Conservation (phyloP, 2,888 invertebrate species). For the Pachymerium ferrugineum region DNA sequence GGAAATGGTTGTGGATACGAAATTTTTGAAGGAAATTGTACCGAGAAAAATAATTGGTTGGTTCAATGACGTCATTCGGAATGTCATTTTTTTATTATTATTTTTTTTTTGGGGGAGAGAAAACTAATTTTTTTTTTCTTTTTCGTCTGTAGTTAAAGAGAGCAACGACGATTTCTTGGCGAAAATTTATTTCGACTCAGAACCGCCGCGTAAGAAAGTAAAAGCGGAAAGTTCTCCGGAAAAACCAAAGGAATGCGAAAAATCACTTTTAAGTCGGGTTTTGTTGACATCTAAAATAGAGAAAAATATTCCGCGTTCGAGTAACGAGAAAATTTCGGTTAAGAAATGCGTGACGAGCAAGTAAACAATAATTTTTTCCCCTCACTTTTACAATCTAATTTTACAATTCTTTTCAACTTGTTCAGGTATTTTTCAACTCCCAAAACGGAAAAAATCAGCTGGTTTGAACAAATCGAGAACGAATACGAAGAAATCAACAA, state of each 20-base stretch:
- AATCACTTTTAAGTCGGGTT: neutral
- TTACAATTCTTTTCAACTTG: no score
- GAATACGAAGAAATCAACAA: neutral
- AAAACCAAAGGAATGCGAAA: neutral
- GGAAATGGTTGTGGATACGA: neutral
- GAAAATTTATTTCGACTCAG: neutral
- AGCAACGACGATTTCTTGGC: neutral
- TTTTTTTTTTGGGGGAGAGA: no score
- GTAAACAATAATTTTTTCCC: no score
- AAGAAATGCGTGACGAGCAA: no score
- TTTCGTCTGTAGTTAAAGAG: neutral
- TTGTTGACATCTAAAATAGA: neutral
- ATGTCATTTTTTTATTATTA: no score
- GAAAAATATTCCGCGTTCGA: no score
- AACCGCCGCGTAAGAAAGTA: neutral
- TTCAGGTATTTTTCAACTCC: neutral
- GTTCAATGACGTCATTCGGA: no score
- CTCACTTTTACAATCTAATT: no score
- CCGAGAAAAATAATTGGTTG: neutral
- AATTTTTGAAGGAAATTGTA: neutral
- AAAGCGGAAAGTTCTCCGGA: neutral
- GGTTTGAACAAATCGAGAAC: neutral
- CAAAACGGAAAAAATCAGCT: neutral
- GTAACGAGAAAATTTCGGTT: no score
- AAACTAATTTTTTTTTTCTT: neutral